Evolutionary conservation across 2,797 vertebrate species (phyloP).

Genomic region (Spatula versicolor): DNA sequence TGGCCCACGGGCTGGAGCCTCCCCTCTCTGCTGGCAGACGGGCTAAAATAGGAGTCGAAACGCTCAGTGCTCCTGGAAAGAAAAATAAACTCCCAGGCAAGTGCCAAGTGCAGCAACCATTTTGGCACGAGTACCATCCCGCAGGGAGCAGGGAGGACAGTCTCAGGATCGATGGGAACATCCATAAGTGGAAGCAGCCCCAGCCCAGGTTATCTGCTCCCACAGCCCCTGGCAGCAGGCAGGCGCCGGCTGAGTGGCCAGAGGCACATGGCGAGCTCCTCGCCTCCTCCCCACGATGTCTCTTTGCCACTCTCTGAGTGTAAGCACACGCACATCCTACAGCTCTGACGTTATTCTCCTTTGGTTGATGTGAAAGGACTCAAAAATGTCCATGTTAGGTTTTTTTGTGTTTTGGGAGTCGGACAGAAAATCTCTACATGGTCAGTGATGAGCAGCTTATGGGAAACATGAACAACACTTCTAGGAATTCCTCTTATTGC

Average conservation of each 20-base stretch:
- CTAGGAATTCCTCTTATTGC: slow-evolving; percentile 63
- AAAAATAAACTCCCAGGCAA: slow-evolving; percentile 8
- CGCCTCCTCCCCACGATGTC: not conserved
- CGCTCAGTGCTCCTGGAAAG: not conserved
- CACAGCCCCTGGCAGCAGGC: not conserved
- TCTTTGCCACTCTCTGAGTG: not conserved
- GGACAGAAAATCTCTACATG: slow-evolving; percentile 24
- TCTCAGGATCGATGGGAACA: not conserved
- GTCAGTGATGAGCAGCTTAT: slow-evolving; percentile 55
- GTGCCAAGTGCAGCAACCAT: not conserved
- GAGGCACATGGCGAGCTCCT: not conserved
- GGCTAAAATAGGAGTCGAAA: not conserved
- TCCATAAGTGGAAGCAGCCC: not conserved
- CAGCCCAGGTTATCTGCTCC: no score
- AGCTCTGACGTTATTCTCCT: slow-evolving; percentile 14
- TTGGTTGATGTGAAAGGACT: not conserved
- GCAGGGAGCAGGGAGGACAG: not conserved
- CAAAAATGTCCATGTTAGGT: slow-evolving; percentile 68
- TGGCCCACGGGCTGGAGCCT: not conserved
- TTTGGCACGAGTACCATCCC: not conserved
- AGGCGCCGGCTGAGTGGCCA: fast-evolving
- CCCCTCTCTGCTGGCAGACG: not conserved
- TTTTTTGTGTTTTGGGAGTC: slow-evolving; percentile 50
- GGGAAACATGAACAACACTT: slow-evolving; percentile 65
- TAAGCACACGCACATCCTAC: not conserved